Conservation (phyloP, 2,888 invertebrate species). For the Leptura quadrifasciata region DNA sequence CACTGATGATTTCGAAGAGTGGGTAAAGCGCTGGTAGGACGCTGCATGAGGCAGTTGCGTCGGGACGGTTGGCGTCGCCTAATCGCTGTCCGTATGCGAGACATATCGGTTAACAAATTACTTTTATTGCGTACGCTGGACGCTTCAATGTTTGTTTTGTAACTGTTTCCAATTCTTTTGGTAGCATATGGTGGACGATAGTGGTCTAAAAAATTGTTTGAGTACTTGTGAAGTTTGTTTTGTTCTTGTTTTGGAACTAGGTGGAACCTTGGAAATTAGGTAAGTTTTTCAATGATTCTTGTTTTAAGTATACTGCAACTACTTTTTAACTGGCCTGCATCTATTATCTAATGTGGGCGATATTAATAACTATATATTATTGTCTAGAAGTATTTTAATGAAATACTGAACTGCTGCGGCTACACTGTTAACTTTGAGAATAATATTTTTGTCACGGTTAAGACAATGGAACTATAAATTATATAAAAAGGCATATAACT, state of each 20-base stretch:
- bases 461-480: too few relatives aligned
- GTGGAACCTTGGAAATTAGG: constrained; percentile 10
- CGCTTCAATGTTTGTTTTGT: not conserved
- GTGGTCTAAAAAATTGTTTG: constrained; percentile 23
- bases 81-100: constrained; percentile 23
- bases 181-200: not conserved
- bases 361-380: too few relatives aligned
- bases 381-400: too few relatives aligned
- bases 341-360: not conserved
- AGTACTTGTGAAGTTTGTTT: constrained; percentile 9
- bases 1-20: constrained; percentile 15
- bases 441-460: too few relatives aligned
- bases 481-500: too few relatives aligned
- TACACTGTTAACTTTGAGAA: too few relatives aligned
- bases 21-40: constrained; percentile 32
- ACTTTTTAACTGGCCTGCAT: not conserved
- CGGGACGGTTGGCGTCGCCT: constrained; percentile 36
- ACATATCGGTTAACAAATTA: not conserved
- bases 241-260: constrained; percentile 5
- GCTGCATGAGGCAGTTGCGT: constrained; percentile 37
- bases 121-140: not conserved
- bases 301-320: not conserved
- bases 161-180: not conserved
- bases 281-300: constrained; percentile 1
- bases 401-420: too few relatives aligned